These are phyloP conservation scores for Aphis craccivora DNA, from an alignment of 1,140 invertebrate genomes.

Conservation along the genomic window DNA sequence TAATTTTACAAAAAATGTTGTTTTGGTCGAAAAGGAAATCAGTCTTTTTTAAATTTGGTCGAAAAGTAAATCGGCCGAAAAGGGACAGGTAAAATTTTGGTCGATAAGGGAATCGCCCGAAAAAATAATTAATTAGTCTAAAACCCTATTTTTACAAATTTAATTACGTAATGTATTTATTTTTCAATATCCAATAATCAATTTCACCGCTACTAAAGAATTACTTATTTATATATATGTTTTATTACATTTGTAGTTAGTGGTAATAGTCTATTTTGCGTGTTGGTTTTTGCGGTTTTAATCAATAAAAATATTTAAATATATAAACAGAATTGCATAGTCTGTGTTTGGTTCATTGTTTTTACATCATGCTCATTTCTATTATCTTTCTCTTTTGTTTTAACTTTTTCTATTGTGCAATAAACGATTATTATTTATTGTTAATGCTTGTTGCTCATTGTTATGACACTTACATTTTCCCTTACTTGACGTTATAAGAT, in stretches of 20 bases:
- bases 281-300: neutral
- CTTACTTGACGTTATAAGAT: neutral
- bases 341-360: neutral
- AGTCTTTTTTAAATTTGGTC: too few relatives aligned
- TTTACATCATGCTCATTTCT: neutral
- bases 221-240: neutral
- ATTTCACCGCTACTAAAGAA: neutral
- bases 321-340: neutral
- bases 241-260: neutral
- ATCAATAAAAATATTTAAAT: neutral
- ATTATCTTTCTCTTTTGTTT: conserved; percentile 26
- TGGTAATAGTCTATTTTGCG: neutral
- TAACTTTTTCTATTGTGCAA: conserved; percentile 20
- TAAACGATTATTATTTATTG: conserved; percentile 25
- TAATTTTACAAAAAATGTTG: too few relatives aligned
- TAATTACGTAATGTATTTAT: neutral
- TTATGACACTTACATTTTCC: conserved; percentile 29
- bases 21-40: too few relatives aligned
- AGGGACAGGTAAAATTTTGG: too few relatives aligned
- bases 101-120: too few relatives aligned
- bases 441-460: neutral
- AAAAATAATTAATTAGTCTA: neutral
- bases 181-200: neutral
- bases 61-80: too few relatives aligned
- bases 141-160: neutral